Conservation (phyloP, 2,888 invertebrate genomes). For the Mystacides longicornis region DNA sequence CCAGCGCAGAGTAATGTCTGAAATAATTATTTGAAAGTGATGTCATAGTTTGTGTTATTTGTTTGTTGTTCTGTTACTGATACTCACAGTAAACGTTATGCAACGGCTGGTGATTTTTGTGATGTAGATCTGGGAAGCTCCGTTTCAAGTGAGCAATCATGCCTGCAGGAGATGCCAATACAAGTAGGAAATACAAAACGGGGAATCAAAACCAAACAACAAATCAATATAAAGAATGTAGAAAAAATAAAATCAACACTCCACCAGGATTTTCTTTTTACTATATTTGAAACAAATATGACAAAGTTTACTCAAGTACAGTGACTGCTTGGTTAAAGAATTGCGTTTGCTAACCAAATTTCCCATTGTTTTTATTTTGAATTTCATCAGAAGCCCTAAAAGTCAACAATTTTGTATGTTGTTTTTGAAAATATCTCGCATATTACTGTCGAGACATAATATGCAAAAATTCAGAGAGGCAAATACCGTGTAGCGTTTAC, state of each 20-base stretch:
- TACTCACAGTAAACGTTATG: slow-evolving; percentile 64
- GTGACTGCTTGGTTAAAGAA: no score
- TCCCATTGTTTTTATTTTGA: no score
- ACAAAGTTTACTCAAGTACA: no score
- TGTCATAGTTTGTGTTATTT: background rate
- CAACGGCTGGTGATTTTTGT: slow-evolving; percentile 70
- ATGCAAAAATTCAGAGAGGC: no score
- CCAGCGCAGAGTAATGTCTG: no score
- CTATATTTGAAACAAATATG: slow-evolving; percentile 1
- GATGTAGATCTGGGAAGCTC: slow-evolving; percentile 80
- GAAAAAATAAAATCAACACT: background rate
- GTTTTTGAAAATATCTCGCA: no score
- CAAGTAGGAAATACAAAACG: background rate
- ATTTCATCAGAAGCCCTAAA: no score
- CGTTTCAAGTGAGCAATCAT: slow-evolving; percentile 83
- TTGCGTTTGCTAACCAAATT: no score
- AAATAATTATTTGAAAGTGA: background rate
- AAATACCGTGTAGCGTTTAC: no score
- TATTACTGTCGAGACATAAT: no score
- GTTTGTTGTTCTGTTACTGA: slow-evolving; percentile 18
- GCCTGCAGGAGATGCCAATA: slow-evolving; percentile 55
- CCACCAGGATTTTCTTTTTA: background rate
- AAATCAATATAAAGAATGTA: background rate
- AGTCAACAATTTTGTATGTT: no score
- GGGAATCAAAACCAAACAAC: background rate